Base-by-base conservation (phyloP, 2,797 vertebrate species). In the Sebastes ruberrimus region DNA sequence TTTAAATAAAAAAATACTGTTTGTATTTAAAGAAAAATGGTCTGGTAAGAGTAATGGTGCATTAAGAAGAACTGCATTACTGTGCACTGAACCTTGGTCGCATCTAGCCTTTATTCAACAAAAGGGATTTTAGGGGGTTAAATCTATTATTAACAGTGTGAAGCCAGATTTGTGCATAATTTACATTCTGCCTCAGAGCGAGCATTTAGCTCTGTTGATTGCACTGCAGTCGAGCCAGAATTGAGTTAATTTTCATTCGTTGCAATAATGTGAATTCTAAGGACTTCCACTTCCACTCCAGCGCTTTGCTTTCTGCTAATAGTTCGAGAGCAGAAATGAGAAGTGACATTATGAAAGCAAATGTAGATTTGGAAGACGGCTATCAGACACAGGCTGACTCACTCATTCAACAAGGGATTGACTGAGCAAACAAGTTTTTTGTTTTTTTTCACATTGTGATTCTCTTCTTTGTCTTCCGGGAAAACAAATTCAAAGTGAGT, bases 81-180 rank as follows among this genome's bases (percentile, higher is more conserved):
- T 67, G 57, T 22, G n/a, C 14, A 35, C 16, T 61, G 66, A 55
- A 72, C 46, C 61, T 10, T 62, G 22, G 70, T 60, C 14, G 13
- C 61, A 65, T 71, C 22, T 35, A 57, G 65, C 25, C 64, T 71
- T 71, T 18, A 62, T 28, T 66, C 8, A 79, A 55, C 80, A 28
- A 42, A 46, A 61, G 23, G 23, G 14, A 53, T 59, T 22, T 60
- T 20, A 71, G 14, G 77, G 78, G 77, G 77, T 87, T 83, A 66
- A 76, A 65, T 62, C 33, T 72, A 60, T 85, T 81, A 89, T 84
- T 68, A 85, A 74, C 76, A 61, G 55, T 74, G 61, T 67, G 68
- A 83, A 68, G 73, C 3, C 81, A 82, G 38, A 85, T 84, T 82
- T 82, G 66, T 85, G 75, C 52, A 78, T 86, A 86, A 89, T 90